These are phyloP conservation scores for Micromesistius poutassou DNA, from an alignment of 2,797 vertebrate genomes.

Conservation along the genomic window DNA sequence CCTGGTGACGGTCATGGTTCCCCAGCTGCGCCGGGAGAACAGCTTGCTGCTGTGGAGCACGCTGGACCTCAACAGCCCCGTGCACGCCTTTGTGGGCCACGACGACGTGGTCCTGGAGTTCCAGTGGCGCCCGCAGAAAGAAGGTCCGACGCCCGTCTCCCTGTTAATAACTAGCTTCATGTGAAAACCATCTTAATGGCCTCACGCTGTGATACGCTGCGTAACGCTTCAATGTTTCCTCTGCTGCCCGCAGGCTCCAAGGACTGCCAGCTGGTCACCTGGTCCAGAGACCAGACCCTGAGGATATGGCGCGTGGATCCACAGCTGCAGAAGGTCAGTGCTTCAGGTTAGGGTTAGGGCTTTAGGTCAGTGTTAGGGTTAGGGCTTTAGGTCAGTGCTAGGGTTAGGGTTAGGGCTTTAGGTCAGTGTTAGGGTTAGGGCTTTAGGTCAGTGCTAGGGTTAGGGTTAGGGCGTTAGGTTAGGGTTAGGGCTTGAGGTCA, in stretches of 20 bases:
- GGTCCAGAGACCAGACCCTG: conserved; percentile 95
- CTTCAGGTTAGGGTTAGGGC: no score
- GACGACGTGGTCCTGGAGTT: conserved; percentile 96
- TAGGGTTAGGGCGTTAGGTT: no score
- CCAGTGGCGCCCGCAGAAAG: conserved; percentile 95
- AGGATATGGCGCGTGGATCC: conserved; percentile 97
- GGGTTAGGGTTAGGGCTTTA: no score
- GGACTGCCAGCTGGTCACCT: conserved; percentile 93
- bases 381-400: no score
- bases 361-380: no score
- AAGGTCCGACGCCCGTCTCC: conserved; percentile 71
- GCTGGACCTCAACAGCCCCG: conserved; percentile 88
- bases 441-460: no score
- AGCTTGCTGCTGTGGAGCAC: conserved; percentile 93
- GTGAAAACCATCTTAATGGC: not conserved
- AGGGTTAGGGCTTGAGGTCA: no score
- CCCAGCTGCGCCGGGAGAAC: conserved; percentile 92
- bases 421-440: no score
- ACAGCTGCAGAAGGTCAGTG: conserved; percentile 89
- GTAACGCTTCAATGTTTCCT: not conserved
- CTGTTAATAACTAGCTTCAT: not conserved
- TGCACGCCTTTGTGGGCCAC: conserved; percentile 95
- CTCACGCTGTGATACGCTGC: not conserved
- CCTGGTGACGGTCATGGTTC: conserved; percentile 96
- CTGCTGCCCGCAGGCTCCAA: conserved; percentile 77